These are phyloP conservation scores for Bilobella aurantiaca DNA, from an alignment of 1,140 invertebrate species.

Conservation along the genomic window DNA sequence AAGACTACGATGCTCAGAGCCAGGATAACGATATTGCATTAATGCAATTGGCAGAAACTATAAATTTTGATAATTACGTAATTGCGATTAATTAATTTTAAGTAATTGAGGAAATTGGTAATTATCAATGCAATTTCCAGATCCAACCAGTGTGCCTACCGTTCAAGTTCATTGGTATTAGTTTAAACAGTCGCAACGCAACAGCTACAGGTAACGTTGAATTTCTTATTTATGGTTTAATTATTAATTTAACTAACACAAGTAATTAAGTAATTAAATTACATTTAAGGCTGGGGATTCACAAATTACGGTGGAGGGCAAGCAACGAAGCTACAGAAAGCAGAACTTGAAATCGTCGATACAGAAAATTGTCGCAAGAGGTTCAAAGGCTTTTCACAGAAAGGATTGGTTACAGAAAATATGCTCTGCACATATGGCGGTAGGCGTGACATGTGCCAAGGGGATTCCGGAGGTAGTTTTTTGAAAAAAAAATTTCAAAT, in stretches of 20 bases:
- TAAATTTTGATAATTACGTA: conserved; percentile 24
- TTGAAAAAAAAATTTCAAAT: conserved; percentile 11
- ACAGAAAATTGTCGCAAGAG: conserved; percentile 44
- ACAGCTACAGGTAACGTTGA: conserved; percentile 24
- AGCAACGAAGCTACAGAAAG: conserved; percentile 49
- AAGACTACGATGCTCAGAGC: conserved; percentile 18
- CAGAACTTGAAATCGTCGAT: conserved; percentile 47
- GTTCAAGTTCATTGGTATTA: conserved; percentile 7
- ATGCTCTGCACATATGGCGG: conserved; percentile 57
- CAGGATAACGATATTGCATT: conserved; percentile 31
- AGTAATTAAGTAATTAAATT: neutral
- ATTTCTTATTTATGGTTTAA: too few species aligned
- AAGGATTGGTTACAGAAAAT: conserved; percentile 39
- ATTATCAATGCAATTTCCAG: too few species aligned
- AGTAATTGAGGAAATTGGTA: too few species aligned
- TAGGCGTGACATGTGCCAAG: conserved; percentile 13
- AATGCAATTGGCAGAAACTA: conserved; percentile 13
- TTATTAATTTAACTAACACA: conserved; percentile 13
- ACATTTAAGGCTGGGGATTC: conserved; percentile 9
- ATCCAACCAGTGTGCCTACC: conserved; percentile 28
- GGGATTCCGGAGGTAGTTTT: conserved; percentile 12
- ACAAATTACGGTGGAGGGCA: conserved; percentile 43
- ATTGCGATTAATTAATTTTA: too few species aligned
- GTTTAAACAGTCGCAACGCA: conserved; percentile 21
- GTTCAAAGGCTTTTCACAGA: conserved; percentile 23